Percentiles rank a stretch among this genome's conserved stretches.
These are phyloP conservation scores for Mastomys natalensis DNA, from an alignment of 2,113 vertebrate genomes.

Conservation along the genomic window DNA sequence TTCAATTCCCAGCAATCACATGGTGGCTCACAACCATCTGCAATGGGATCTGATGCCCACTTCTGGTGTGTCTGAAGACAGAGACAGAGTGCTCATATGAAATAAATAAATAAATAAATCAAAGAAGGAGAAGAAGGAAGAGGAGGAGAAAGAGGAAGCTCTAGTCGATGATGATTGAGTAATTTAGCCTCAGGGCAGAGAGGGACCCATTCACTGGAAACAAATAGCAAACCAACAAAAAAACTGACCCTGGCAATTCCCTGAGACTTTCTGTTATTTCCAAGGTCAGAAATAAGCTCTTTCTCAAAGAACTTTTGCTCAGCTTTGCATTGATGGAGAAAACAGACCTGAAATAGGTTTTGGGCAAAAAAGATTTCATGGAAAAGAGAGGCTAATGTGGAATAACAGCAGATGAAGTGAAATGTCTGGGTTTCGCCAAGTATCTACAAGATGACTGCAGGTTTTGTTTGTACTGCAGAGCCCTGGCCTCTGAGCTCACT, in stretches of 20 bases:
- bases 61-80: no score
- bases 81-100: no score
- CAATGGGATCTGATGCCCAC: no score
- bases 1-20: no score
- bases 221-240: neutral
- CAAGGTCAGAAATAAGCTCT: slow-evolving; percentile 25
- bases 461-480: neutral
- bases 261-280: neutral
- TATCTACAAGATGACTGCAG: neutral
- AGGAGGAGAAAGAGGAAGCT: neutral
- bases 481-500: neutral
- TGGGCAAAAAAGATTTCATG: neutral
- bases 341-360: slow-evolving; percentile 15
- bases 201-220: neutral
- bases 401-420: neutral
- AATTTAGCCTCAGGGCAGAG: neutral
- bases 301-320: slow-evolving; percentile 40
- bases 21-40: no score
- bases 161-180: neutral
- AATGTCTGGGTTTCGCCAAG: neutral
- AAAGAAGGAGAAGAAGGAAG: no score
- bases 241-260: neutral
- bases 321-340: neutral
- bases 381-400: neutral
- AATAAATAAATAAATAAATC: no score